phyloP scores from a whole-genome alignment of 2,888 invertebrate genomes.

The Dryococelus australis region DNA sequence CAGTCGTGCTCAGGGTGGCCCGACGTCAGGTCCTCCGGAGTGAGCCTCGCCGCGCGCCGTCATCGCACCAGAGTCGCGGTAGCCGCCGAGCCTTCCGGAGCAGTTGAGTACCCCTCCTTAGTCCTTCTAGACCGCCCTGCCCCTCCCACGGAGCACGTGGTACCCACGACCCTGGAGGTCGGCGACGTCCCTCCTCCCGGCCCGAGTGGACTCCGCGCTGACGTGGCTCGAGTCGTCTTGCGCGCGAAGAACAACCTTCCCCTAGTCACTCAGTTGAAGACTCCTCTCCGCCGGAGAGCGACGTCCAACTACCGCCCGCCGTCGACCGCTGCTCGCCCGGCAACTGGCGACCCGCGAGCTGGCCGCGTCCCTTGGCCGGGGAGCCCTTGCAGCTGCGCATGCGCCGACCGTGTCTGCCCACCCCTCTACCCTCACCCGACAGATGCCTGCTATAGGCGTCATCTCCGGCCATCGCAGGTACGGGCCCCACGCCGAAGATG shows the following conservation, averaged over 20 bases:
- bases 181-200: not conserved
- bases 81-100: too few relatives aligned
- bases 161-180: too few relatives aligned
- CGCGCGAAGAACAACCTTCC: not conserved
- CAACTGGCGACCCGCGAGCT: not conserved
- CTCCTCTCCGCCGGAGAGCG: too few relatives aligned
- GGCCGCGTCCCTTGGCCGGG: not conserved
- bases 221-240: not conserved
- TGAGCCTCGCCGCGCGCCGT: constrained; percentile 65
- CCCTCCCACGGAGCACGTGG: not conserved
- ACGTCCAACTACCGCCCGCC: not conserved
- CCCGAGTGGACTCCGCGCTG: not conserved
- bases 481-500: constrained; percentile 81
- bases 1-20: constrained; percentile 63
- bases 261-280: too few relatives aligned
- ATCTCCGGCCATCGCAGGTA: constrained; percentile 92
- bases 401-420: constrained; percentile 33
- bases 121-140: not conserved
- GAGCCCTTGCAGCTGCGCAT: constrained; percentile 64
- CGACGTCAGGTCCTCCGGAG: constrained; percentile 81
- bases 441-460: constrained; percentile 86
- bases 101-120: too few relatives aligned
- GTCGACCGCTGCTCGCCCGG: not conserved
- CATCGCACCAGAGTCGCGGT: not conserved
- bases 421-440: constrained; percentile 56